Conservation (phyloP, 2,113 vertebrate genomes). For the Xenopus borealis region DNA sequence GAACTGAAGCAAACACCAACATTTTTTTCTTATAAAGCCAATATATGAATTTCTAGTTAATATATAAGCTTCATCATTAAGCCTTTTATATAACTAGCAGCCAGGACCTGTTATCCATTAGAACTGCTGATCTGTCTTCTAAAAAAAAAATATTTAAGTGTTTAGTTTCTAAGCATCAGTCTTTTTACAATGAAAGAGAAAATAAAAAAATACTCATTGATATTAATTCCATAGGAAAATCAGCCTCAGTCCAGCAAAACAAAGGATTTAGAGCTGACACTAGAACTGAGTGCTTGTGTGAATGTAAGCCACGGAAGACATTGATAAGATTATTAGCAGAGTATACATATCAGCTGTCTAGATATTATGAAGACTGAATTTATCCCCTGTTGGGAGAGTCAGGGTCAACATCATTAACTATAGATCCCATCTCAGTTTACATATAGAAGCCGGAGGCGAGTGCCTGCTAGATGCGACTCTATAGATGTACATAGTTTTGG, state of each 20-base stretch:
- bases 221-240: background rate
- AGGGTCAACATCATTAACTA: slow-evolving; percentile 99
- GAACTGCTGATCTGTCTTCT: no score
- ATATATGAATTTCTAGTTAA: no score
- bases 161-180: no score
- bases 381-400: slow-evolving; percentile 92
- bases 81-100: no score
- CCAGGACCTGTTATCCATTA: no score
- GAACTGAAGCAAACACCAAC: no score
- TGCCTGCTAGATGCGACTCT: slow-evolving; percentile 90
- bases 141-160: no score
- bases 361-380: slow-evolving; percentile 96
- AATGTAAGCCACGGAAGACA: slow-evolving; percentile 66
- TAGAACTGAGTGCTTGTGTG: background rate
- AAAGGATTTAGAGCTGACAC: background rate
- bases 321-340: slow-evolving; percentile 93
- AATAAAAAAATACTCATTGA: background rate
- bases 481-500: slow-evolving; percentile 74
- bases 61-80: no score
- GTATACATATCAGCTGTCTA: slow-evolving; percentile 96
- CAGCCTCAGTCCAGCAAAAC: background rate
- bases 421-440: slow-evolving; percentile 74
- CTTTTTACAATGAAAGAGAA: no score
- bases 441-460: slow-evolving; percentile 85
- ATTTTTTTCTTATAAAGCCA: no score